These are phyloP conservation scores for Scophthalmus maximus DNA, from an alignment of 2,113 vertebrate genomes.

Conservation along the genomic window DNA sequence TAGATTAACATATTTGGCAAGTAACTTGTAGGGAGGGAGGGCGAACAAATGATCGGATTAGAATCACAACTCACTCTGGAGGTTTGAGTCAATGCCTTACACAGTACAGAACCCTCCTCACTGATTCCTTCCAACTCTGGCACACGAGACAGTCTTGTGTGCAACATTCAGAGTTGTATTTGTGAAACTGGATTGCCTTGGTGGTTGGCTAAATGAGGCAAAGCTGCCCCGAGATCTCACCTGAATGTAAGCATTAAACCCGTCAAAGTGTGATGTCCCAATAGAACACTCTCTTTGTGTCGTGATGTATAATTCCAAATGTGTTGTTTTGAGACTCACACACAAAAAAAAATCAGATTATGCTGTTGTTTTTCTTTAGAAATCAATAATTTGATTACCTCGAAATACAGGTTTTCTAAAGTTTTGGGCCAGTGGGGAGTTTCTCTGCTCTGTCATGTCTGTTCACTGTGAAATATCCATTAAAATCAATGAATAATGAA, in stretches of 20 bases:
- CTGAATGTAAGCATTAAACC: conserved; percentile 45
- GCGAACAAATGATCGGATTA: conserved; percentile 65
- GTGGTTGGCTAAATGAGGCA: conserved; percentile 39
- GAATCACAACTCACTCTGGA: conserved; percentile 62
- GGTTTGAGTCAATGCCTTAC: conserved; percentile 52
- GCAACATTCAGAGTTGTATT: conserved; percentile 50
- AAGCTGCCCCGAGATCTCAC: conserved; percentile 52
- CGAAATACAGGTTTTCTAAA: conserved; percentile 28
- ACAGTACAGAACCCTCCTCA: conserved; percentile 46
- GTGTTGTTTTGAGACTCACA: not conserved
- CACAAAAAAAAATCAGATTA: not conserved
- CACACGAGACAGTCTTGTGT: conserved; percentile 40
- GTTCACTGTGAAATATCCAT: conserved; percentile 62
- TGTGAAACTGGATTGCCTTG: conserved; percentile 51
- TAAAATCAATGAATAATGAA: conserved; percentile 76
- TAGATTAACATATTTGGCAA: conserved; percentile 60
- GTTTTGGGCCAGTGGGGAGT: conserved; percentile 12
- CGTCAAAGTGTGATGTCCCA: conserved; percentile 29
- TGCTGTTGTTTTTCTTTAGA: not conserved
- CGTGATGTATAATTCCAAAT: conserved; percentile 9
- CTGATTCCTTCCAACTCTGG: conserved; percentile 44
- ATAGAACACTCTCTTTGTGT: not conserved
- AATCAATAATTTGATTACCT: conserved; percentile 44
- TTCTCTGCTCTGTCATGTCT: conserved; percentile 27
- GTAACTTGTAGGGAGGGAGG: conserved; percentile 18